Evolutionary conservation across 2,888 invertebrate genomes (phyloP), one percentile per base, ranked within the genome.

Genomic region (Leucozona laternaria): DNA sequence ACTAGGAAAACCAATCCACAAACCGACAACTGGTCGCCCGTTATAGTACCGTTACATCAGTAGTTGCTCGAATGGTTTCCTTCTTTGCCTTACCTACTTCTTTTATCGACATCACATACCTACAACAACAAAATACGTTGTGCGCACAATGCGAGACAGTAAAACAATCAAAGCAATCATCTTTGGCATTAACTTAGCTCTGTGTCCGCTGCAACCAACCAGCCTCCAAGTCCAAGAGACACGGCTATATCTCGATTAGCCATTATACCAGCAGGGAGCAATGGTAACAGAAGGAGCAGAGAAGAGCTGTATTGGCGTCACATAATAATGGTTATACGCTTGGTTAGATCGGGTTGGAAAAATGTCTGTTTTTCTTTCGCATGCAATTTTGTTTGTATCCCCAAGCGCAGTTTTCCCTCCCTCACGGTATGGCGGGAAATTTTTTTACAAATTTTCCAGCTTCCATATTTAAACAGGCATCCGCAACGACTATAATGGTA

Each of bases 391-490:
- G 20, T 22, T 37, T 20, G 17, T 58, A 20, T 58, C 60, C 60
- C 37, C 37, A 60, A 60, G 60, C 72, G 60, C 72, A 62, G 57
- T 20, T 77, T 82, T 78, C 75, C 78, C 86, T 70, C 86, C 86
- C 82, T 86, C 86, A 71, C 57, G 34, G 17, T 43, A 31, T 82
- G 68, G 62, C 40, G 73, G 72, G 40, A 77, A 53, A 45, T 73
- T 75, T 71, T 64, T 28, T 1, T 64, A 53, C n/a, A 17, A 57
- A 78, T 13, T 82, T 75, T 82, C 64, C 86, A 71, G 86, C 70
- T 82, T 86, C 86, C 82, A 86, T 86, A 86, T 86, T 86, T 86
- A 86, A 86, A 66, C 82, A 73, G 78, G 71, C 82, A 82, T 82
- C 82, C 50, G 53, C 86, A 50, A 58, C 57, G 75, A 82, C 57